phyloP scores from a whole-genome alignment of 2,113 vertebrate species.

The Crotalus tigris region DNA sequence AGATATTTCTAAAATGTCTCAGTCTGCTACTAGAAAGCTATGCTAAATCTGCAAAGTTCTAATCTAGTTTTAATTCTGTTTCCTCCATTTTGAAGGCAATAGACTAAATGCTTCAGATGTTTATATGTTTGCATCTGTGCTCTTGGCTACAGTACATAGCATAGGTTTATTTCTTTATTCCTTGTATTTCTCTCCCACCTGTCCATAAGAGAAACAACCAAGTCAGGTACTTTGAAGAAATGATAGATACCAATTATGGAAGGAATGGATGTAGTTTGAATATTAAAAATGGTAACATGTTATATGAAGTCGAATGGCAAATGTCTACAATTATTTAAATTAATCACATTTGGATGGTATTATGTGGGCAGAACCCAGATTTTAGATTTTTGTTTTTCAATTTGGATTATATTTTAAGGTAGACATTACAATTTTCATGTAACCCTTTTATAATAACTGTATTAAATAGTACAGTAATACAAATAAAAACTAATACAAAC shows the following conservation, averaged over 20 bases:
- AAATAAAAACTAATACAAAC: no score
- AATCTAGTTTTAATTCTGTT: background rate
- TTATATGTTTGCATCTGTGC: background rate
- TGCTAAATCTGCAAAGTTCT: background rate
- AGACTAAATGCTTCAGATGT: background rate
- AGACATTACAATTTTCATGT: background rate
- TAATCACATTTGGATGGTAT: background rate
- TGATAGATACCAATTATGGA: background rate
- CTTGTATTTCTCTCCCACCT: background rate
- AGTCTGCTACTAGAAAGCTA: background rate
- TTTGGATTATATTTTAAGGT: background rate
- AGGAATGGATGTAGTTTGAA: background rate
- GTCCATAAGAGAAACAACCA: background rate
- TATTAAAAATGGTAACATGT: background rate
- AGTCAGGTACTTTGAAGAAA: background rate
- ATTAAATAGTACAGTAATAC: no score
- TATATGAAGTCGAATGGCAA: background rate
- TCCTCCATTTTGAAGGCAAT: background rate
- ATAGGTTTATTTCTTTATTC: background rate
- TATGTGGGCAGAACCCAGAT: background rate
- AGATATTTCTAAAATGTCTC: background rate
- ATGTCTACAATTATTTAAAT: background rate
- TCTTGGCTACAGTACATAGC: background rate
- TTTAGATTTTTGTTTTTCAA: background rate
- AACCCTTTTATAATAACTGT: background rate